Evolutionary conservation across 2,113 vertebrate species (phyloP).

Genomic region (Anoura caudifer): DNA sequence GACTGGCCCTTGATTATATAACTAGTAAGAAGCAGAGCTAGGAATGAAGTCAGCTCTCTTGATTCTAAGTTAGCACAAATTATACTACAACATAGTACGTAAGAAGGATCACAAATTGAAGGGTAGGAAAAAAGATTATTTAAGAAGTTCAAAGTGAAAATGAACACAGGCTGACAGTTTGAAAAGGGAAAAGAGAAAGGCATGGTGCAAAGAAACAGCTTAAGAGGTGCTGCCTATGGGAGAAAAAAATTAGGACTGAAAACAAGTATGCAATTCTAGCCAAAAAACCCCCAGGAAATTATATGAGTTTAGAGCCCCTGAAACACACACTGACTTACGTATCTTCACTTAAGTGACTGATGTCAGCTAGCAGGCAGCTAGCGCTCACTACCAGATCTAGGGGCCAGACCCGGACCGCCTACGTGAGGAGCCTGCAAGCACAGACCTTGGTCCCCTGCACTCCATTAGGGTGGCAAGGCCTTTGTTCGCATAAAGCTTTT

Average conservation of each 20-base stretch:
- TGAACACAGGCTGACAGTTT: not conserved
- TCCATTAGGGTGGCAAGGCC: not conserved
- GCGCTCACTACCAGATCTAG: not conserved
- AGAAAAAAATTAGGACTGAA: not conserved
- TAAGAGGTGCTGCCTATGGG: not conserved
- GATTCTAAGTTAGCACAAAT: not conserved
- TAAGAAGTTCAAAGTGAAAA: constrained; percentile 26
- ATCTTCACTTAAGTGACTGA: not conserved
- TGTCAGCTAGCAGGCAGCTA: not conserved
- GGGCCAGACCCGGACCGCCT: not conserved
- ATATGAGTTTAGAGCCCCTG: not conserved
- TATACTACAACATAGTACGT: not conserved
- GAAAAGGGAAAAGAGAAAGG: not conserved
- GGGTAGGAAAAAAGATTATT: not conserved
- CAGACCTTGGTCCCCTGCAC: not conserved
- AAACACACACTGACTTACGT: not conserved
- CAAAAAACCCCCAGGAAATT: constrained; percentile 1
- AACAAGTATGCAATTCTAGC: not conserved
- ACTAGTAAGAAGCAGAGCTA: not conserved
- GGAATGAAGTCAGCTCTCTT: not conserved
- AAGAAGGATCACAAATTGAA: not conserved
- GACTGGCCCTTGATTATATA: not conserved
- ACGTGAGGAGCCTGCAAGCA: not conserved
- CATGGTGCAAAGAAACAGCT: not conserved
- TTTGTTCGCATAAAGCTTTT: constrained; percentile 40